Evolutionary conservation across 2,888 invertebrate genomes (phyloP).

Genomic region (Brachypterus glaber): DNA sequence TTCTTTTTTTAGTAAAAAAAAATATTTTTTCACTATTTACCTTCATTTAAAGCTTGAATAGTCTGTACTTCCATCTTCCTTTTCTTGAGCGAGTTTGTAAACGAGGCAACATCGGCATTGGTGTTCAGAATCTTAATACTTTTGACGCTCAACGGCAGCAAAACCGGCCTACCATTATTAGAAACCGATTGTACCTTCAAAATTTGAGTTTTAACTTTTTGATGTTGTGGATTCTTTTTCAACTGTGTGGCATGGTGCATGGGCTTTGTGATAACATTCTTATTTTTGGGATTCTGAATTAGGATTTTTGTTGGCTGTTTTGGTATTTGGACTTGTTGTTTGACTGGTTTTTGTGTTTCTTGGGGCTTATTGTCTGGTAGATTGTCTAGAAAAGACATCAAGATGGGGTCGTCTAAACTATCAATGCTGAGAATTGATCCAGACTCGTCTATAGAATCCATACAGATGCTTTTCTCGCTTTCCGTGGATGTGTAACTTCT

Average conservation of each 20-base stretch:
- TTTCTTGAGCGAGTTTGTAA: slow-evolving; percentile 23
- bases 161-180: slow-evolving; percentile 48
- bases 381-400: slow-evolving; percentile 28
- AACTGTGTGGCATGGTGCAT: slow-evolving; percentile 28
- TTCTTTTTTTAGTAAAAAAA: slow-evolving; percentile 10
- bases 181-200: slow-evolving; percentile 37
- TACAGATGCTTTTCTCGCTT: slow-evolving; percentile 54
- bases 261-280: slow-evolving; percentile 34
- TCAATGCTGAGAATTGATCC: slow-evolving; percentile 24
- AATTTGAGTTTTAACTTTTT: slow-evolving; percentile 30
- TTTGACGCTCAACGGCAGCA: slow-evolving; percentile 64
- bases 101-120: slow-evolving; percentile 36
- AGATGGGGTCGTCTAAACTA: slow-evolving; percentile 26
- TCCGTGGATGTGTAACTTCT: slow-evolving; percentile 51
- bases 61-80: slow-evolving; percentile 22
- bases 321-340: no score
- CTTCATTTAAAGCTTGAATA: slow-evolving; percentile 17
- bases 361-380: slow-evolving; percentile 18
- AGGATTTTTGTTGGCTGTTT: slow-evolving; percentile 32
- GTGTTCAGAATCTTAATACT: slow-evolving; percentile 66
- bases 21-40: slow-evolving; percentile 14
- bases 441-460: slow-evolving; percentile 27
- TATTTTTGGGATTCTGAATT: slow-evolving; percentile 34
- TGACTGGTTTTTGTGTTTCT: slow-evolving; percentile 8
- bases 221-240: slow-evolving; percentile 19